A percentile compares a stretch with the other conserved stretches of the same genome.
Evolutionary conservation across 2,113 vertebrate species (phyloP).

Genomic region (Puffinus mauretanicus): DNA sequence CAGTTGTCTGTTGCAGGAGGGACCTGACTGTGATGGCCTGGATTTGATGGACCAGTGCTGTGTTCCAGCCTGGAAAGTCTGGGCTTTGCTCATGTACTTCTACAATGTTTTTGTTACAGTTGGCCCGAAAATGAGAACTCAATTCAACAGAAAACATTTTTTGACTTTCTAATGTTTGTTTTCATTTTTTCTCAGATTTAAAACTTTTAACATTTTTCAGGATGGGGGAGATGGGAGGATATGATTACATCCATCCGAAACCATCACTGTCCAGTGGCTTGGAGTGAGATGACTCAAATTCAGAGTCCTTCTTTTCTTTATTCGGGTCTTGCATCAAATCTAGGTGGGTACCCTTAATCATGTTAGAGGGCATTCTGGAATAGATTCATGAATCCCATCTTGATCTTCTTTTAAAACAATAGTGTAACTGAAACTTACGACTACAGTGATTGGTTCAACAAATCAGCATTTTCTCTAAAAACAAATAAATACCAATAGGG

Average conservation of each 20-base stretch:
- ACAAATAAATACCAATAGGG: background rate
- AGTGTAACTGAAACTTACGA: background rate
- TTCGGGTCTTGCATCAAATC: constrained; percentile 15
- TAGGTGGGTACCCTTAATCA: constrained; percentile 15
- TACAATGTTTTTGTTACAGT: constrained; percentile 43
- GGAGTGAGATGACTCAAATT: constrained; percentile 27
- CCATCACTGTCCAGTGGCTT: constrained; percentile 47
- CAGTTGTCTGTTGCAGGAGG: background rate
- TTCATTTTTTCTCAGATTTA: constrained; percentile 57
- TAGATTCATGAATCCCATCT: background rate
- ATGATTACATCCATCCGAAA: background rate
- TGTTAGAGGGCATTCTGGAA: background rate
- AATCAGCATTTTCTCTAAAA: background rate
- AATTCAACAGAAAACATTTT: constrained; percentile 45
- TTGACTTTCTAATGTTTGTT: constrained; percentile 58
- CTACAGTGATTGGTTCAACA: background rate
- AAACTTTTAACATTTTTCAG: constrained; percentile 36
- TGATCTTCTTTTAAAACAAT: background rate
- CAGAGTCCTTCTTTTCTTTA: constrained; percentile 10
- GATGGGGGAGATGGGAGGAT: background rate
- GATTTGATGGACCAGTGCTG: background rate
- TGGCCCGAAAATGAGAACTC: constrained; percentile 10
- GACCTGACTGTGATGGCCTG: background rate
- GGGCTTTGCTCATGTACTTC: constrained; percentile 25
- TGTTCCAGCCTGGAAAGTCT: constrained; percentile 20